Base-by-base conservation (phyloP, 2,888 invertebrate genomes). In the Conops quadrifasciatus region DNA sequence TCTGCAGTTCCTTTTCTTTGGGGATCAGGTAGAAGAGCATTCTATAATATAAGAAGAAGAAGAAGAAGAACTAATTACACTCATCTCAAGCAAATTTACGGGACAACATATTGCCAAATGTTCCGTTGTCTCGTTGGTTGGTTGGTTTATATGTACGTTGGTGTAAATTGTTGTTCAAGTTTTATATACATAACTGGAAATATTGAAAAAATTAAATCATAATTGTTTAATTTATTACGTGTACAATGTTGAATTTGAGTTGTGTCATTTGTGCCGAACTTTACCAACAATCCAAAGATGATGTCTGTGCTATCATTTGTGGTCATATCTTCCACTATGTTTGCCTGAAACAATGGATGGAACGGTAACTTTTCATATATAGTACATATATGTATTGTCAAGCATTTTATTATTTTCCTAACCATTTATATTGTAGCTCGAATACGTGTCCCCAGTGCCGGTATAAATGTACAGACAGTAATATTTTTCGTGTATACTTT, bases 401-500 rank as follows among this genome's bases (percentile, higher is more conserved):
- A 51, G 30, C 11, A n/a, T 21, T 43, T 36, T n/a, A 16, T n/a
- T 45, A 19, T 21, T 30, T n/a, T 19, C 24, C 28, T 67, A 13
- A 63, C 19, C 16, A 30, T 36, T 43, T 5, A n/a, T 26, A 16
- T 73, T 74, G 1, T 72, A 85, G 93, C 79, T 92, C 93, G 0
- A 90, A 90, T 81, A 89, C 91, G 16, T 94, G 94, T 77, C 94
- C 94, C 0, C 92, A 93, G 86, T 94, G 94, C 80, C 88, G 94
- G 15, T 87, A 89, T 77, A 91, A 88, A 85, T 89, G 90, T 43
- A 90, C 89, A 0, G 87, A 88, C 9, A 88, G 87, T 66, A 89
- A 88, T 72, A 90, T 93, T 77, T 89, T 89, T 77, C 88, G 90
- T 5, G 81, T 93, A 0, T 93, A 89, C 78, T 91, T 93, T 0